Conservation (phyloP, 2,888 invertebrate genomes). For the Oegoconia quadripuncta region DNA sequence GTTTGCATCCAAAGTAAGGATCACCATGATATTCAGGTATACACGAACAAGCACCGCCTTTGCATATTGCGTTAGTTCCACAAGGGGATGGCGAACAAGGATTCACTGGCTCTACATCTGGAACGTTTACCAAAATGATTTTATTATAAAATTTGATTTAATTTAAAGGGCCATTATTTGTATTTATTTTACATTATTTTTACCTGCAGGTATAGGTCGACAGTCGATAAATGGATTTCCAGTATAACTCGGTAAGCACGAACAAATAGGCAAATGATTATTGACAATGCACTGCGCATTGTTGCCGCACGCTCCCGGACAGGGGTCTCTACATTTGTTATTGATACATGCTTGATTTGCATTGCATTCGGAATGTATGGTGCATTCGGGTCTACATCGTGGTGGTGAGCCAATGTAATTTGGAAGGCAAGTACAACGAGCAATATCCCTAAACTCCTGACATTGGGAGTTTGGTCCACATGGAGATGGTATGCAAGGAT, state of each 20-base stretch:
- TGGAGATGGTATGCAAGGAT: constrained; percentile 86
- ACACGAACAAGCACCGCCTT: constrained; percentile 84
- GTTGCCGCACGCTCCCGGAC: constrained; percentile 87
- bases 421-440: constrained; percentile 84
- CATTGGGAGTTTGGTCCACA: constrained; percentile 90
- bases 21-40: constrained; percentile 85
- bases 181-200: constrained; percentile 4
- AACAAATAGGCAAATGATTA: constrained; percentile 84
- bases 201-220: constrained; percentile 45
- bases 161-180: constrained; percentile 7
- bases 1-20: constrained; percentile 86
- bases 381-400: constrained; percentile 86
- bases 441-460: constrained; percentile 81
- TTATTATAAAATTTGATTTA: constrained; percentile 1
- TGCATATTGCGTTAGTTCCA: constrained; percentile 82
- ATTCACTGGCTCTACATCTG: constrained; percentile 64
- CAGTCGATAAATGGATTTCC: constrained; percentile 86
- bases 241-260: constrained; percentile 82
- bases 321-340: constrained; percentile 86
- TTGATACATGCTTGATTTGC: constrained; percentile 84
- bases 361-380: constrained; percentile 84
- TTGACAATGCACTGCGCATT: constrained; percentile 86
- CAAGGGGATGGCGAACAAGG: constrained; percentile 86
- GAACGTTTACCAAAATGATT: too few species aligned
- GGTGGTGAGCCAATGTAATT: constrained; percentile 88